phyloP scores from a whole-genome alignment of 2,113 vertebrate genomes.

The Aldabrachelys gigantea region DNA sequence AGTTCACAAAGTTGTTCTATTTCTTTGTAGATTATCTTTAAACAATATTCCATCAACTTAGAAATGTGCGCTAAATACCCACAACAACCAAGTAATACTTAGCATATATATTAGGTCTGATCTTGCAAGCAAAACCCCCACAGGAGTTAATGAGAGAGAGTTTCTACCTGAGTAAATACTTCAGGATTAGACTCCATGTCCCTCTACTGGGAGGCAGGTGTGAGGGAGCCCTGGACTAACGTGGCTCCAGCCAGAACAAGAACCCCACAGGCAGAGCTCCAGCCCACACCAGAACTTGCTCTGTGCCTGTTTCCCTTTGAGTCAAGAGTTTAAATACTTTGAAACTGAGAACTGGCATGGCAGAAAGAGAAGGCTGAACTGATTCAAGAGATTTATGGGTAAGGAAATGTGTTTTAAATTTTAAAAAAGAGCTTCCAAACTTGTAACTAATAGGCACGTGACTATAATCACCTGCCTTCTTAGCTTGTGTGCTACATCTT shows the following conservation, averaged over 20 bases:
- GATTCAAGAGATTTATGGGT: background rate
- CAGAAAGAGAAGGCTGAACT: background rate
- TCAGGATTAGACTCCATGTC: background rate
- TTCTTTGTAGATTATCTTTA: background rate
- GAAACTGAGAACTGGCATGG: fast-evolving
- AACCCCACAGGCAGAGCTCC: background rate
- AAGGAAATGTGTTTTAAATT: background rate
- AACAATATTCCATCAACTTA: background rate
- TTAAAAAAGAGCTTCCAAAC: background rate
- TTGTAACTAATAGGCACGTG: background rate
- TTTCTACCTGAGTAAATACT: background rate
- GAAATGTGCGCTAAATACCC: background rate
- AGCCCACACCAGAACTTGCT: background rate
- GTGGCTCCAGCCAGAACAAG: background rate
- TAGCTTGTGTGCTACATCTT: background rate
- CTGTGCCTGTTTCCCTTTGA: background rate
- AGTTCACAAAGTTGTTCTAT: background rate
- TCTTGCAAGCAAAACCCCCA: background rate
- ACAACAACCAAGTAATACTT: background rate
- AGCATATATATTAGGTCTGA: background rate
- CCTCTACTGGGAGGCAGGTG: fast-evolving
- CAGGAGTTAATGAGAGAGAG: background rate
- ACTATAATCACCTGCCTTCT: background rate
- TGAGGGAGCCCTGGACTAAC: background rate
- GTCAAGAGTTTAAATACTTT: background rate